A percentile compares a stretch with the other conserved stretches of the same genome.
phyloP scores from a whole-genome alignment of 2,888 invertebrate species.

The Rhagonycha fulva region DNA sequence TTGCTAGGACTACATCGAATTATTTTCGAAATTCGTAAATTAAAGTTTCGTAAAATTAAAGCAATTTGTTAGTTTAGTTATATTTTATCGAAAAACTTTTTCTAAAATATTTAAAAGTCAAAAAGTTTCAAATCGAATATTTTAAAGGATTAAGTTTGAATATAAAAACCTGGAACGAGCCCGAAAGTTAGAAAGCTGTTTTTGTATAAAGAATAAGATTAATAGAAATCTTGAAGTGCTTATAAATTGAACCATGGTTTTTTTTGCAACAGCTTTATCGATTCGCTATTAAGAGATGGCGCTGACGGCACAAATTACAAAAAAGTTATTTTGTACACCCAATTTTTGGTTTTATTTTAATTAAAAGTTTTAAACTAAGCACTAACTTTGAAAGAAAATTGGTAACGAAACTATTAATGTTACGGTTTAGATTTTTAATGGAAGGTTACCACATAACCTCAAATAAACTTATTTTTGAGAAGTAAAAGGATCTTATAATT shows the following conservation, averaged over 20 bases:
- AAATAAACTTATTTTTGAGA: not conserved
- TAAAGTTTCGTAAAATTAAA: not conserved
- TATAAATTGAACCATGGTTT: not conserved
- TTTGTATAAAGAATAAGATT: not conserved
- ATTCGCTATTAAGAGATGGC: not conserved
- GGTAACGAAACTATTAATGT: not conserved
- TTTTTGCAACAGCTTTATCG: not conserved
- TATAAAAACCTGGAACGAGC: not conserved
- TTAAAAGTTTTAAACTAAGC: not conserved
- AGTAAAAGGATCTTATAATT: not conserved
- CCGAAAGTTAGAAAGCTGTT: not conserved
- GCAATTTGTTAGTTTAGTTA: not conserved
- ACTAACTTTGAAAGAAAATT: not conserved
- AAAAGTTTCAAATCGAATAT: not conserved
- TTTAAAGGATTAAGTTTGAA: not conserved
- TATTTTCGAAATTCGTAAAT: not conserved
- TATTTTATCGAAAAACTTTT: not conserved
- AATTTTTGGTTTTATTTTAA: not conserved
- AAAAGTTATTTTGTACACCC: not conserved
- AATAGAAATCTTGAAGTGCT: not conserved
- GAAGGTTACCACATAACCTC: not conserved
- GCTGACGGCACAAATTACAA: not conserved
- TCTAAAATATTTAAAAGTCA: not conserved
- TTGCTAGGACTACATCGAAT: not conserved
- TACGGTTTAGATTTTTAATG: not conserved